Conservation (phyloP, 2,113 vertebrate genomes). For the Notothenia coriiceps region DNA sequence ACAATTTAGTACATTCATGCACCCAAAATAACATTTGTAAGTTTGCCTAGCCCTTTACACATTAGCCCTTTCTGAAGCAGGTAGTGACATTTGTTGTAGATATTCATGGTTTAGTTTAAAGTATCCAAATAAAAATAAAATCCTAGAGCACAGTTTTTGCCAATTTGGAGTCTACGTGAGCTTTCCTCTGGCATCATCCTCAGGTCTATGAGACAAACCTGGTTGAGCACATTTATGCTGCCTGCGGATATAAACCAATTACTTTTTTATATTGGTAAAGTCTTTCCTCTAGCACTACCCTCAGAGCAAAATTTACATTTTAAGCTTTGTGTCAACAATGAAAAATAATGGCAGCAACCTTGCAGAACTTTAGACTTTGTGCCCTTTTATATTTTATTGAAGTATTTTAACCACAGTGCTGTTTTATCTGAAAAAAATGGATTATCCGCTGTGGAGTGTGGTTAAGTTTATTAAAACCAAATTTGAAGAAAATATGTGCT, state of each 20-base stretch:
- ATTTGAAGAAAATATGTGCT: slow-evolving; percentile 23
- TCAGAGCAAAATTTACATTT: background rate
- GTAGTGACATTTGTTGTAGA: slow-evolving; percentile 6
- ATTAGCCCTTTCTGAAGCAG: background rate
- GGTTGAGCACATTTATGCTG: background rate
- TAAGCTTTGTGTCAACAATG: slow-evolving; percentile 7
- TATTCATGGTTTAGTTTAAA: background rate
- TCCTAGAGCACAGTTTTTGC: background rate
- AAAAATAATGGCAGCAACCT: slow-evolving; percentile 13
- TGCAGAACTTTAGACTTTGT: slow-evolving; percentile 6
- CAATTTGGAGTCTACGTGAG: slow-evolving; percentile 4
- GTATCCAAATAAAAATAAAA: background rate
- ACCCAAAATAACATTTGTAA: too few relatives aligned
- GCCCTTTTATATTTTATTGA: slow-evolving; percentile 4
- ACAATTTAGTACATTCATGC: too few relatives aligned
- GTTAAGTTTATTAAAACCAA: slow-evolving; percentile 7
- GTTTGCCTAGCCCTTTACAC: too few relatives aligned
- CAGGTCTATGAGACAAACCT: slow-evolving; percentile 19
- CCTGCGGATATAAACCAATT: slow-evolving; percentile 4
- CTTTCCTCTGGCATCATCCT: slow-evolving; percentile 9
- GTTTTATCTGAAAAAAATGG: slow-evolving; percentile 1
- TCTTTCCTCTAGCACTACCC: slow-evolving; percentile 7
- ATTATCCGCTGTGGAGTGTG: background rate
- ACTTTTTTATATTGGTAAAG: slow-evolving; percentile 14
- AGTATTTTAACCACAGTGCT: slow-evolving; percentile 8